phyloP scores from a whole-genome alignment of 1,140 invertebrate species.

The Condylostylus longicornis region DNA sequence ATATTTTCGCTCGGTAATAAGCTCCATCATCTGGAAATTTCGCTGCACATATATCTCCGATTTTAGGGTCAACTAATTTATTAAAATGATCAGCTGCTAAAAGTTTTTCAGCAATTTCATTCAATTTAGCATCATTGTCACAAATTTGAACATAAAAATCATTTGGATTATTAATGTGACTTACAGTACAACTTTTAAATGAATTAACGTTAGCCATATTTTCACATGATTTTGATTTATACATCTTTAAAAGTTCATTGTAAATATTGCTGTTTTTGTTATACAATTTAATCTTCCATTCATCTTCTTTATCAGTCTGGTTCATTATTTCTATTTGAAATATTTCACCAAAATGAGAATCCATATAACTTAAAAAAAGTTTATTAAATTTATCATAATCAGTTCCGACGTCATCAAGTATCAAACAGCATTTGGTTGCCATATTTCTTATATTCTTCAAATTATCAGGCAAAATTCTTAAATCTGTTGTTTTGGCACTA shows the following conservation, averaged over 20 bases:
- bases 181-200: conserved; percentile 35
- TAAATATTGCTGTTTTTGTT: conserved; percentile 22
- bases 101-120: conserved; percentile 41
- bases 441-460: conserved; percentile 39
- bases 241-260: conserved; percentile 14
- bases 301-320: conserved; percentile 4
- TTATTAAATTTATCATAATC: conserved; percentile 12
- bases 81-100: conserved; percentile 36
- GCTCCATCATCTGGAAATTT: conserved; percentile 44
- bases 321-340: conserved; percentile 17
- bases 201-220: conserved; percentile 16
- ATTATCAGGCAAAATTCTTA: conserved; percentile 44
- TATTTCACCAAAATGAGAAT: conserved; percentile 25
- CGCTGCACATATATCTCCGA: conserved; percentile 44
- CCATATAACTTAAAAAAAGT: conserved; percentile 16
- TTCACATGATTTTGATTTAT: conserved; percentile 6
- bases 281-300: conserved; percentile 13
- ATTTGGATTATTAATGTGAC: conserved; percentile 38
- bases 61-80: conserved; percentile 31
- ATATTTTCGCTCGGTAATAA: conserved; percentile 46
- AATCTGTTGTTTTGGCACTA: conserved; percentile 37
- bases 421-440: conserved; percentile 43
- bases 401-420: conserved; percentile 14
- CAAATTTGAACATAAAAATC: conserved; percentile 52
- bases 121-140: conserved; percentile 35